Evolutionary conservation across 2,888 invertebrate species (phyloP).

Genomic region (Stratiomys singularior): DNA sequence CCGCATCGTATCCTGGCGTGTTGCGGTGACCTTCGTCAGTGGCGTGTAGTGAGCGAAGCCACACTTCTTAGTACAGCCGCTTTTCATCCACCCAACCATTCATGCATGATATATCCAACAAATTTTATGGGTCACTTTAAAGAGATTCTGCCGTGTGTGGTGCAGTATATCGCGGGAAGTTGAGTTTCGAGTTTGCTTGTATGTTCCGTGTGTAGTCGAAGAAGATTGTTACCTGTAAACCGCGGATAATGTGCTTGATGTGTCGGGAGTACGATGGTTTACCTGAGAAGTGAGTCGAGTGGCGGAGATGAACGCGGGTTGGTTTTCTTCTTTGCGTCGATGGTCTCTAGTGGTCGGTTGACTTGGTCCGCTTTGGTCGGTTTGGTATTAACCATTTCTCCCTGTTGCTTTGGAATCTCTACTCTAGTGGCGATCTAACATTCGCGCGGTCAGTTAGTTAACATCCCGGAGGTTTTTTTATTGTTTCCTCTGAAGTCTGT

Average conservation of each 20-base stretch:
- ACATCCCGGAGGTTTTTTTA: neutral
- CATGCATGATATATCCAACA: slow-evolving; percentile 23
- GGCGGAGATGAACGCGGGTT: neutral
- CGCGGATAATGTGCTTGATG: neutral
- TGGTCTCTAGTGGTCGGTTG: neutral
- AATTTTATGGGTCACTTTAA: slow-evolving; percentile 37
- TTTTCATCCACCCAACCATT: neutral
- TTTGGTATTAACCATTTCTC: neutral
- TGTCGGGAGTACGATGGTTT: neutral
- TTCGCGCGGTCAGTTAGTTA: neutral
- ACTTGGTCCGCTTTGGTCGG: neutral
- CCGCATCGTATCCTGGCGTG: too few relatives aligned
- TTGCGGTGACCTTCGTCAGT: too few relatives aligned
- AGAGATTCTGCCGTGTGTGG: slow-evolving; percentile 26
- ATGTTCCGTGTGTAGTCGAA: neutral
- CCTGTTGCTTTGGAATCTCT: slow-evolving; percentile 2
- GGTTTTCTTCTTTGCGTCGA: slow-evolving; percentile 16
- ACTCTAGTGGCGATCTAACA: neutral
- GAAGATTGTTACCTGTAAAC: slow-evolving; percentile 26
- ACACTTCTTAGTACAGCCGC: neutral
- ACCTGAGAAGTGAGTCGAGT: neutral
- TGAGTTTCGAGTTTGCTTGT: neutral
- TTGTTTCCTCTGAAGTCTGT: neutral
- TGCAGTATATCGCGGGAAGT: slow-evolving; percentile 19
- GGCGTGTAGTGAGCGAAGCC: neutral